phyloP scores from a whole-genome alignment of 37 sponge, comb jelly and placozoan genomes.

The Bolinopsis microptera region DNA sequence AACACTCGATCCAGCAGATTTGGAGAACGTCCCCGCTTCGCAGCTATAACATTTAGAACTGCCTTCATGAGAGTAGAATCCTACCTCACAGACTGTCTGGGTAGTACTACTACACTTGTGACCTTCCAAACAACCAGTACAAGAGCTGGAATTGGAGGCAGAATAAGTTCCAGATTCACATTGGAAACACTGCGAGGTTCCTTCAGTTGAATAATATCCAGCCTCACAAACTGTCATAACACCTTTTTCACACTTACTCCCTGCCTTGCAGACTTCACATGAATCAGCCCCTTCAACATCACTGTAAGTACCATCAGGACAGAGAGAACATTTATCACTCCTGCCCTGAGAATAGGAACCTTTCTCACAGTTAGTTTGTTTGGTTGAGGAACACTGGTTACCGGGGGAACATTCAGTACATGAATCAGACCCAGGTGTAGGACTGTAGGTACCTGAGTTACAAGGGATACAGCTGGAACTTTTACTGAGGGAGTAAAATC shows the following conservation, averaged over 20 bases:
- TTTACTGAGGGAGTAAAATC: no score
- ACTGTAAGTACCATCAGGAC: no score
- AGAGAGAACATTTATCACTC: background rate
- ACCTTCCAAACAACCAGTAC: background rate
- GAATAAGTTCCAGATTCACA: background rate
- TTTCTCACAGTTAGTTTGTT: no score
- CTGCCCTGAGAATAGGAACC: background rate
- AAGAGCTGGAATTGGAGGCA: background rate
- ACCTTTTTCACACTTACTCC: background rate
- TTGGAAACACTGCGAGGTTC: background rate
- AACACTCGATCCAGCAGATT: background rate
- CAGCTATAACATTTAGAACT: background rate
- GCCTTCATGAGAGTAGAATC: background rate
- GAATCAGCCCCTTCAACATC: no score
- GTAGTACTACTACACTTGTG: background rate
- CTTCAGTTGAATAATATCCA: background rate
- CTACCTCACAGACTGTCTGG: background rate
- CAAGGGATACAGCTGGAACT: background rate
- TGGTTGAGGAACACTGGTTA: no score
- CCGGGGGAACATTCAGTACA: no score
- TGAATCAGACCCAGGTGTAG: no score
- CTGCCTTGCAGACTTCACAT: background rate
- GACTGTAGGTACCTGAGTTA: no score
- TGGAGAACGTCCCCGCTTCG: background rate
- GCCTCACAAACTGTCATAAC: background rate